Conservation (phyloP, 1,140 invertebrate species). For the Drosophila suzukii region DNA sequence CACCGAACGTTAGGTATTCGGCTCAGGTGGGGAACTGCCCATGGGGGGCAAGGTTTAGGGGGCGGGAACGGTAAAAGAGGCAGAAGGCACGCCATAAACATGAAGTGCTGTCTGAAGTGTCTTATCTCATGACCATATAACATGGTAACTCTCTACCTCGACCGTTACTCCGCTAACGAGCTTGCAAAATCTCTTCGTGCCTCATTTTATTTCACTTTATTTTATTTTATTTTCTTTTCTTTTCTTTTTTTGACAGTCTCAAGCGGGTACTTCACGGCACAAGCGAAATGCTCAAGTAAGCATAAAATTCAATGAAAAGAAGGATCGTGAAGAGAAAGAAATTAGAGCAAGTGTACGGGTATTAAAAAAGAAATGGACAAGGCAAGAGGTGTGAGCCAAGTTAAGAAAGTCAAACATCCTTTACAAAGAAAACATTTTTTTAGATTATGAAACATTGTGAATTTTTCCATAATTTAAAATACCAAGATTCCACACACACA, state of each 20-base stretch:
- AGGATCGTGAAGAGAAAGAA: conserved; percentile 32
- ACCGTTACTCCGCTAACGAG: conserved; percentile 65
- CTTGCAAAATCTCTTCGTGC: conserved; percentile 31
- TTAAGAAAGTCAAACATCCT: neutral
- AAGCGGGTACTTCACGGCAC: conserved; percentile 46
- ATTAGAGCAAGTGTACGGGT: conserved; percentile 49
- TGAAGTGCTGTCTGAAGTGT: conserved; percentile 68
- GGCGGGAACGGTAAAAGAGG: neutral
- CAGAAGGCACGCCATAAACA: conserved; percentile 44
- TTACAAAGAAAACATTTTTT: too few relatives aligned
- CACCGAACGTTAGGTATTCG: conserved; percentile 37
- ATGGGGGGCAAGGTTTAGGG: neutral
- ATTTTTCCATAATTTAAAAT: too few relatives aligned
- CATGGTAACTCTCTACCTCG: conserved; percentile 39
- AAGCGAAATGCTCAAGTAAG: conserved; percentile 35
- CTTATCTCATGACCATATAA: conserved; percentile 74
- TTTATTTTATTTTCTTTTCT: neutral
- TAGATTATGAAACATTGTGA: too few relatives aligned
- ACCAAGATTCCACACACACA: too few relatives aligned
- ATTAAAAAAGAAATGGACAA: conserved; percentile 11
- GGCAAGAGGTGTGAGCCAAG: neutral
- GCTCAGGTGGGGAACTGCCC: conserved; percentile 15
- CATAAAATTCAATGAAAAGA: conserved; percentile 49
- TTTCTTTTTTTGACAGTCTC: conserved; percentile 52
- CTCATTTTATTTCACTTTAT: conserved; percentile 22